Base-by-base conservation (phyloP, 1,140 invertebrate genomes). In the Probaryconus sp. region DNA sequence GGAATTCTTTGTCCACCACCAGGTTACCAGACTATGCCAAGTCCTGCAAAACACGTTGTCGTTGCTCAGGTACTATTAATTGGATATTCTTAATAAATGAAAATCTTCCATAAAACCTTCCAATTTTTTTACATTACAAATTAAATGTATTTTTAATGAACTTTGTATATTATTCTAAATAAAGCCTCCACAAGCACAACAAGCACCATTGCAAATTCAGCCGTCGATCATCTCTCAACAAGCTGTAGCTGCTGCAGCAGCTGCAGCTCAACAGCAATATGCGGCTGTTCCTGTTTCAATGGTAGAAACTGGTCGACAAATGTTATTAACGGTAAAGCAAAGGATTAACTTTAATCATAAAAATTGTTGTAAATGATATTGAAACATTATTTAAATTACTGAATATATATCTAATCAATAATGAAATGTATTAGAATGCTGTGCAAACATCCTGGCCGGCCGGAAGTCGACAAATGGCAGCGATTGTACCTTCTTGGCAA, bases 401-500 rank as follows among this genome's bases (percentile, higher is more conserved):
- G n/a, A n/a, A n/a, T n/a, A n/a, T n/a, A n/a, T n/a, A n/a, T n/a
- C n/a, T n/a, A n/a, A n/a, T n/a, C n/a, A n/a, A n/a, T n/a, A n/a
- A n/a, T n/a, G n/a, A 42, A 38, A 13, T 40, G 69, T 85, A 85
- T 1, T 75, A 92, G 91, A 94, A 93, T 85, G 92, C 93, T 6
- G 92, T 94, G 6, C 92, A 94, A 85, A 92, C 92, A n/a, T 93
- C 93, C 35, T 96, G 94, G 94, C 92, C 93, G 3, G 90, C 91
- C 24, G 91, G 91, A 38, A 92, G 92, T 67, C 87, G 92, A 37
- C 94, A 95, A 80, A 94, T 94, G 87, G 92, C 96, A 80, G 92
- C 96, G 2, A 91, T 96, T 60, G 94, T 96, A 31, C 94, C 94
- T n/a, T 93, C 94, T 0, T 96, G 95, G 95, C 94, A 95, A 75